Base-by-base conservation (phyloP, 2,113 vertebrate species). In the Anser brachyrhynchus region DNA sequence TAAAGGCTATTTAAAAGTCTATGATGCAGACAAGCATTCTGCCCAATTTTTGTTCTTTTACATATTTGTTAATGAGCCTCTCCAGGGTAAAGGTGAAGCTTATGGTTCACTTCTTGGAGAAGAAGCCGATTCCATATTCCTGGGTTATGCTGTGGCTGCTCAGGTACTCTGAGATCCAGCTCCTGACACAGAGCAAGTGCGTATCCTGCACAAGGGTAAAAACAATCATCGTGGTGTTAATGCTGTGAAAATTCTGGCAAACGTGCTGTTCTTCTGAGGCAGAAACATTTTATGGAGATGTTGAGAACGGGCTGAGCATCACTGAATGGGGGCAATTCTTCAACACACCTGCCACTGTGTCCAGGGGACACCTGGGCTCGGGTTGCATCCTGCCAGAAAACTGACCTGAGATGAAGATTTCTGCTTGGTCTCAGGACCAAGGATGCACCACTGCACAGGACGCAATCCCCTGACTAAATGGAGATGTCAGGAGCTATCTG, bases 1-100 rank as follows among this genome's bases (percentile, higher is more conserved):
- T 80, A 44, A 88, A 90, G 81, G 69, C 86, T 92, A 65, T 12
- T 92, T 75, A 72, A 61, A 79, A 86, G 91, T 28, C 84, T 41
- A 2, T 58, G 92, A 64, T 80, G 94, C 93, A 66, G 37, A 75
- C 17, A 9, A 70, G 65, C 11, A 17, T 46, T 54, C 58, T 84
- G 74, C 52, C 28, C 61, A 2, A 6, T 67, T 77, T 82, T 67
- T 26, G 0, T 62, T 41, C 89, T 37, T 72, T 41, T 11, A 35
- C 33, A 1, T 29, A 11, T 66, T 66, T 87, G 55, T 33, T 89
- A 67, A 89, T 46, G 9, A 91, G 78, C 78, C 9, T 73, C 90
- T 84, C 61, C 65, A 10, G 55, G 66, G 77, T 33, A 33, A 67
- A 89, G 74, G 87, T 43, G 77, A 37, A 70, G 73, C 28, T 43